Evolutionary conservation across 2,888 invertebrate genomes (phyloP), one percentile per base, ranked within the genome.

Genomic region (Cenopis cana): DNA sequence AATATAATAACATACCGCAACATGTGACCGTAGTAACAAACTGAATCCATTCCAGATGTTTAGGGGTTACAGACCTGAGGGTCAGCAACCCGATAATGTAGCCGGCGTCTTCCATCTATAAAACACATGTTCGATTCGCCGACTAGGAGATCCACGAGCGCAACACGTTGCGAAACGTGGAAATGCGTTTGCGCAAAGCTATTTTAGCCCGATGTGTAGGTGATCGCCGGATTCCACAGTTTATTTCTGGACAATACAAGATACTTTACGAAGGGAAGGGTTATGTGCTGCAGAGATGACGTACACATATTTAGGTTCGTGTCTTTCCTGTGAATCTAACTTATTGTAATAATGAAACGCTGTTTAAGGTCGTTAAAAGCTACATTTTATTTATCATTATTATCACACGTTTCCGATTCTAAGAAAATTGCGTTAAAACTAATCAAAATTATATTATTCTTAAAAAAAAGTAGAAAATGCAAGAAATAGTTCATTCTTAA

Each of bases 361-460:
- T 24, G 5, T 49, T 24, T 29, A 38, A 2, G 20, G 56, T 69
- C 64, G 61, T 60, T 61, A 49, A 60, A 54, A 70, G 54, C n/a
- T 56, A 33, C 17, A 38, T 67, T 69, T 69, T 66, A 66, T 67
- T 65, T 54, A 64, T 52, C 49, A 60, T 71, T 71, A 71, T 61
- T 71, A 71, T 71, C 71, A 71, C 71, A 67, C 71, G 38, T 69
- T 52, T n/a, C 46, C 60, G 54, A 66, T 66, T 49, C 55, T 67
- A 52, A 66, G 54, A 67, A 69, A 52, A 71, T 66, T 66, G 66
- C 60, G 17, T 65, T 59, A 49, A 52, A 38, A 68, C 33, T 62
- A 69, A 50, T 49, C 14, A 46, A 41, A 52, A 29, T 14, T 14
- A 59, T 36, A 29, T 59, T 38, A 33, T 33, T 33, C 12, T 52